A percentile compares a stretch with the other conserved stretches of the same genome.
These are phyloP conservation scores for Sinocyclocheilus anshuiensis DNA, from an alignment of 2,113 vertebrate genomes.

Conservation along the genomic window DNA sequence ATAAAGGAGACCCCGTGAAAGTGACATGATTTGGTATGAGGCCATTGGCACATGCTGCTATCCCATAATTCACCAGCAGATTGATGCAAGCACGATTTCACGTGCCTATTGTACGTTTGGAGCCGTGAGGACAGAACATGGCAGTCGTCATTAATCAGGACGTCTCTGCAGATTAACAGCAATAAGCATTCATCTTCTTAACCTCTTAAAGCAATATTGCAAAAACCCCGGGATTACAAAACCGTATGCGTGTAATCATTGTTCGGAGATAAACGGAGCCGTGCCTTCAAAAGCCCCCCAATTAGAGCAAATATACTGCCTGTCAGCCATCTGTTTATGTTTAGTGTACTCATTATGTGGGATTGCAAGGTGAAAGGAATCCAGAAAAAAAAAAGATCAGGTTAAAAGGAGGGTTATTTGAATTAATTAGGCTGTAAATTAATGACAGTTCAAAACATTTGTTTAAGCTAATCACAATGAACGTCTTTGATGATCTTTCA, in stretches of 20 bases:
- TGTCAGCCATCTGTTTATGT: constrained; percentile 54
- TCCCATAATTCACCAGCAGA: constrained; percentile 51
- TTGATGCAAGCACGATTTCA: constrained; percentile 73
- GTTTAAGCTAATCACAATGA: constrained; percentile 6
- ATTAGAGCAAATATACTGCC: constrained; percentile 65
- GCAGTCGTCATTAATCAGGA: constrained; percentile 80
- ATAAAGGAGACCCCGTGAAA: constrained; percentile 67
- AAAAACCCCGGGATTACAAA: constrained; percentile 79
- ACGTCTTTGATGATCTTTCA: constrained; percentile 15
- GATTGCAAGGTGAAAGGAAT: constrained; percentile 26
- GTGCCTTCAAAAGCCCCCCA: constrained; percentile 65
- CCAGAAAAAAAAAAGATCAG: constrained; percentile 29
- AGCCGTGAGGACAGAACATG: constrained; percentile 62
- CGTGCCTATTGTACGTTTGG: constrained; percentile 67
- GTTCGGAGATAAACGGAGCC: constrained; percentile 69
- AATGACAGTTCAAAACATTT: constrained; percentile 12
- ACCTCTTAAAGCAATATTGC: constrained; percentile 71
- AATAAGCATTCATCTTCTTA: constrained; percentile 87
- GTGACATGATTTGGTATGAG: constrained; percentile 62
- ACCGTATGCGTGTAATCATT: constrained; percentile 72
- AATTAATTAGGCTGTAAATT: constrained; percentile 27
- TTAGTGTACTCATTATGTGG: constrained; percentile 59
- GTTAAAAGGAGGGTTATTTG: constrained; percentile 34
- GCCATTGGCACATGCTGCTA: constrained; percentile 50
- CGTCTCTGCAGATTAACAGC: constrained; percentile 78